phyloP scores from a whole-genome alignment of 1,140 invertebrate genomes.

The Acromyrmex charruanus region DNA sequence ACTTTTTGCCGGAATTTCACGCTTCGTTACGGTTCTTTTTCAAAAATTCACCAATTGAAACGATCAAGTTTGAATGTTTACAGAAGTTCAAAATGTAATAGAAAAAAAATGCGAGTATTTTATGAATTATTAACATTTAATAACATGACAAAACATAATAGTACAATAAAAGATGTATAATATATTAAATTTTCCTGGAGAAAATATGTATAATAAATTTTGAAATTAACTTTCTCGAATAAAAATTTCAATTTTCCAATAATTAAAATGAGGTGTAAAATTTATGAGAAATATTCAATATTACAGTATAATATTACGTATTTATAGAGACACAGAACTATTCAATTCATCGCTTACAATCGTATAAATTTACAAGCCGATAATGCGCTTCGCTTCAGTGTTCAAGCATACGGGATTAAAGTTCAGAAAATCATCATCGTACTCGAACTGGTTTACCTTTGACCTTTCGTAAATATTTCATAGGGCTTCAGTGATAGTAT shows the following conservation, averaged over 20 bases:
- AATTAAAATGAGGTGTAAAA: background rate
- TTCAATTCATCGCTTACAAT: conserved; percentile 14
- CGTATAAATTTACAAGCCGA: background rate
- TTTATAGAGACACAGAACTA: background rate
- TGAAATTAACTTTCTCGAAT: background rate
- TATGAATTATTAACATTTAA: background rate
- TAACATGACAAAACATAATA: background rate
- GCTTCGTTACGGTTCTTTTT: background rate
- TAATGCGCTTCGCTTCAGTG: background rate
- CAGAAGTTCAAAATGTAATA: too few relatives aligned
- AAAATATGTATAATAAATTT: background rate
- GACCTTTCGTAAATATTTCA: conserved; percentile 46
- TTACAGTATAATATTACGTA: background rate
- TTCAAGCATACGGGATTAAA: background rate
- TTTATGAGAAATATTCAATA: background rate
- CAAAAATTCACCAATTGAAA: background rate
- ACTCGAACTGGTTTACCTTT: conserved; percentile 12
- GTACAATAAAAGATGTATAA: background rate
- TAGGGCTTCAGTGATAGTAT: background rate
- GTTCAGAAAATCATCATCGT: background rate
- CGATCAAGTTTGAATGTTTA: background rate
- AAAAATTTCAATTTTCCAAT: background rate
- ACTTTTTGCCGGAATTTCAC: background rate
- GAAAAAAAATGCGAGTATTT: background rate
- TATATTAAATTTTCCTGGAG: background rate